A percentile compares a stretch with the other conserved stretches of the same genome.
Evolutionary conservation across 2,113 vertebrate species (phyloP).

Genomic region (Chrysemys picta): DNA sequence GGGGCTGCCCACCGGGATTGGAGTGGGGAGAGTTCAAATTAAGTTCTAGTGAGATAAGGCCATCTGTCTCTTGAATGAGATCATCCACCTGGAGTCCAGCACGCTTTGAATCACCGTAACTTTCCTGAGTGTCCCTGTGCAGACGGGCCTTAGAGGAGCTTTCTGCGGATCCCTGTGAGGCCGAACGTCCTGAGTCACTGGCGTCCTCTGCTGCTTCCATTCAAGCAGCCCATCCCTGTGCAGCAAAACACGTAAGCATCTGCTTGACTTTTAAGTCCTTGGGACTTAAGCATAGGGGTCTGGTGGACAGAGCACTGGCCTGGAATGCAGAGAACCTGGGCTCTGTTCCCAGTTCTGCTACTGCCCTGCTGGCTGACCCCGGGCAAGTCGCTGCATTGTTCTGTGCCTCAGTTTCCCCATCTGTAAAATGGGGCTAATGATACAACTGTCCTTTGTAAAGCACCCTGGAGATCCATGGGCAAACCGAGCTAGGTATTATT

Average conservation of each 20-base stretch:
- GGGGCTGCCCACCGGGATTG: not conserved
- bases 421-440: not conserved
- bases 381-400: not conserved
- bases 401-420: not conserved
- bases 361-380: not conserved
- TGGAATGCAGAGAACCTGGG: not conserved
- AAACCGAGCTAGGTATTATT: no score
- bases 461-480: no score
- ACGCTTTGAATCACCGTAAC: not conserved
- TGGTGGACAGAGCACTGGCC: not conserved
- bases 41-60: not conserved
- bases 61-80: not conserved
- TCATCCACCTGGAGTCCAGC: not conserved
- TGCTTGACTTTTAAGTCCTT: not conserved
- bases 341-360: not conserved
- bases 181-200: not conserved
- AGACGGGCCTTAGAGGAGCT: not conserved
- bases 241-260: not conserved
- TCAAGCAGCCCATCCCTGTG: not conserved
- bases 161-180: not conserved
- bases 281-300: no score
- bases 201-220: not conserved
- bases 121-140: not conserved
- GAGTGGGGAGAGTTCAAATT: not conserved
- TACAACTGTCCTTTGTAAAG: no score